Conservation (phyloP, 2,113 vertebrate species). For the Bothrops jararaca region DNA sequence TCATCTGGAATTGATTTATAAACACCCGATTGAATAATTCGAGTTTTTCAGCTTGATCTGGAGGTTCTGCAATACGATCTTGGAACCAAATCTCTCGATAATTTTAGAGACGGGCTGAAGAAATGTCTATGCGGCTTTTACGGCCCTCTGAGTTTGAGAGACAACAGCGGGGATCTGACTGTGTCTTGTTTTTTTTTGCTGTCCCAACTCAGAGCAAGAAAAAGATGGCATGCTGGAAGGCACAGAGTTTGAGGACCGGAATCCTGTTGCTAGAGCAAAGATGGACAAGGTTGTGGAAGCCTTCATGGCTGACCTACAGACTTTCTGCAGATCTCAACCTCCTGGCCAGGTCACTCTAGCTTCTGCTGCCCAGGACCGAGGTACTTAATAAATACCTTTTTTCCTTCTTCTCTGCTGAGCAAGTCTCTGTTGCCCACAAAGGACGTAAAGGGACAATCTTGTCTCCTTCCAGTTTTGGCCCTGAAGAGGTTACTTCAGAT, state of each 20-base stretch:
- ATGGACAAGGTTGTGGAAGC: slow-evolving; percentile 49
- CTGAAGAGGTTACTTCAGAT: slow-evolving; percentile 77
- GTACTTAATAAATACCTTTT: slow-evolving; percentile 41
- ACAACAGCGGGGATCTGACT: neutral
- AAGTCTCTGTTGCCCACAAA: neutral
- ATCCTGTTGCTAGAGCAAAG: neutral
- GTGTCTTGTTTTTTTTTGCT: neutral
- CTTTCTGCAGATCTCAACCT: slow-evolving; percentile 41
- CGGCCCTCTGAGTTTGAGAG: neutral
- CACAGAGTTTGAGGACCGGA: neutral
- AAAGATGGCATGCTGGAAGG: slow-evolving; percentile 42
- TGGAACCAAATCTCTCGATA: neutral
- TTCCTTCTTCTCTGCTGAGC: neutral
- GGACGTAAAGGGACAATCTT: neutral
- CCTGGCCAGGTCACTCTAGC: slow-evolving; percentile 62
- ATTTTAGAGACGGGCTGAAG: neutral
- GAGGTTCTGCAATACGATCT: neutral
- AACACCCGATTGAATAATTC: neutral
- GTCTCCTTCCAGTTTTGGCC: slow-evolving; percentile 66
- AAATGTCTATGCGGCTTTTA: neutral
- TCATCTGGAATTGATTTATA: neutral
- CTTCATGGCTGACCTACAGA: slow-evolving; percentile 71
- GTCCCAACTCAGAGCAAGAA: slow-evolving; percentile 59
- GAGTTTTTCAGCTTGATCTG: neutral
- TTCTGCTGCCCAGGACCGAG: slow-evolving; percentile 67